These are phyloP conservation scores for Diarsia mendica DNA, from an alignment of 2,888 invertebrate species.

Conservation along the genomic window DNA sequence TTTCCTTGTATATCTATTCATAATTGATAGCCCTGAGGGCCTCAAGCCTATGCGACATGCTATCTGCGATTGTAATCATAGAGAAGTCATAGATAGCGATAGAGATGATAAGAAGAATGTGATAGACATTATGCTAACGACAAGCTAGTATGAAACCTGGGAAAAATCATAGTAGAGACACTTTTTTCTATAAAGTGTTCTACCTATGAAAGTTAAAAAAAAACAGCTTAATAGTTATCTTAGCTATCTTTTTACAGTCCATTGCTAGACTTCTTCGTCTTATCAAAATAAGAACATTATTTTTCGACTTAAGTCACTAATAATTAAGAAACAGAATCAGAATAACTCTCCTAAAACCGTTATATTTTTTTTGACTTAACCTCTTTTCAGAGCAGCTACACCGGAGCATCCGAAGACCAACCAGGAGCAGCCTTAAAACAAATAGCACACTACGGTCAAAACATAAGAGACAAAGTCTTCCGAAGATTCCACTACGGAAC, in stretches of 20 bases:
- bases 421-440: conserved; percentile 80
- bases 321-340: not conserved
- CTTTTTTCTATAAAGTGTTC: too few species aligned
- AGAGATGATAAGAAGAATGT: not conserved
- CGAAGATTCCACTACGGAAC: conserved; percentile 76
- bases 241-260: not conserved
- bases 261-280: too few species aligned
- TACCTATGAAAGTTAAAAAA: too few species aligned
- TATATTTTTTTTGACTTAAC: not conserved
- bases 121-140: not conserved
- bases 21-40: not conserved
- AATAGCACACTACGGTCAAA: conserved; percentile 82
- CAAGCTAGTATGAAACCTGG: not conserved
- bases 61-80: not conserved
- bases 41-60: not conserved
- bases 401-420: conserved; percentile 21
- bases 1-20: not conserved
- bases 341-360: not conserved
- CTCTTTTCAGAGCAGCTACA: conserved; percentile 30
- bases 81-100: not conserved
- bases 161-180: too few species aligned
- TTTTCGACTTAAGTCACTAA: not conserved
- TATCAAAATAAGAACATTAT: not conserved
- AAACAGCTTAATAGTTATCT: too few species aligned
- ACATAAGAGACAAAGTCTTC: conserved; percentile 77